Conservation (phyloP, 2,888 invertebrate genomes). For the Tholera decimalis region DNA sequence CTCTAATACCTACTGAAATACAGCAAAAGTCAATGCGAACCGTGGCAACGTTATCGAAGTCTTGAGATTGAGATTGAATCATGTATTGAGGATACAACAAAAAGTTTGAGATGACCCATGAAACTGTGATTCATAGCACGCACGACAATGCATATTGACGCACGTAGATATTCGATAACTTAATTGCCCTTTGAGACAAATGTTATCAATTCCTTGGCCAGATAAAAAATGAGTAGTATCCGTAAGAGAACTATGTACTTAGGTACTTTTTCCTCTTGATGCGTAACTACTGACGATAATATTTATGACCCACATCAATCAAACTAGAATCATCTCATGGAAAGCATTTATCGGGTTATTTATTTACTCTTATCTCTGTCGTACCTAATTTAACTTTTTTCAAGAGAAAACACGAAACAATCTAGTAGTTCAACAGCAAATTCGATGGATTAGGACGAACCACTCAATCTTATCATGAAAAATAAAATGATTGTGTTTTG, state of each 20-base stretch:
- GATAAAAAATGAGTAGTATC: constrained; percentile 67
- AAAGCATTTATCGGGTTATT: constrained; percentile 33
- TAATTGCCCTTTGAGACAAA: constrained; percentile 76
- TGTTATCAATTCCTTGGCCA: constrained; percentile 68
- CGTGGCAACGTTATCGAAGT: background rate
- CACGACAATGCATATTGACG: constrained; percentile 67
- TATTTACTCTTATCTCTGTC: constrained; percentile 27
- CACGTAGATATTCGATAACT: constrained; percentile 71
- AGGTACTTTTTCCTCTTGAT: constrained; percentile 53
- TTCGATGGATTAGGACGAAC: too few relatives aligned
- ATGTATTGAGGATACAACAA: constrained; percentile 9
- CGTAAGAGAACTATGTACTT: constrained; percentile 49
- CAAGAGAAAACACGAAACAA: constrained; percentile 1
- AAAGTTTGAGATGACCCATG: constrained; percentile 11
- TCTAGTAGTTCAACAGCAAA: too few relatives aligned
- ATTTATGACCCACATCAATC: constrained; percentile 54
- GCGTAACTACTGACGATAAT: constrained; percentile 36
- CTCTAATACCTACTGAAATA: too few relatives aligned
- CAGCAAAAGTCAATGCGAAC: background rate
- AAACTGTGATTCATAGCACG: constrained; percentile 21
- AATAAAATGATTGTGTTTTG: too few relatives aligned
- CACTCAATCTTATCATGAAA: too few relatives aligned
- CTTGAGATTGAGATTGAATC: constrained; percentile 20
- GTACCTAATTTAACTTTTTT: constrained; percentile 21
- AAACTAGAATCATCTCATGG: constrained; percentile 31